phyloP scores from a whole-genome alignment of 2,113 vertebrate species.

The Motacilla tschutschensis region DNA sequence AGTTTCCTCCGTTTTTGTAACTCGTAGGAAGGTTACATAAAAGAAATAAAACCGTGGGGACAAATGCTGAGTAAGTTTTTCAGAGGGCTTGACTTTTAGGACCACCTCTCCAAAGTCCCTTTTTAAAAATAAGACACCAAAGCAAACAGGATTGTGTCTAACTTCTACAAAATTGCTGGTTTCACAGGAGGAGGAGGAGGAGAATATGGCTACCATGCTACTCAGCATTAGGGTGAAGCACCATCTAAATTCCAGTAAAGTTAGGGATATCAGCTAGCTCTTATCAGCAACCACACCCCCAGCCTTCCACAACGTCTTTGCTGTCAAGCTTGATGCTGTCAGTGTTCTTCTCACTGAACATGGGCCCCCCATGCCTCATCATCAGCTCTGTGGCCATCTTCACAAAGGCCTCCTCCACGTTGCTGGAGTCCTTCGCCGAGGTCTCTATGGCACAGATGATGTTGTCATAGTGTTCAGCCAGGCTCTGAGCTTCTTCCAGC shows the following conservation, averaged over 20 bases:
- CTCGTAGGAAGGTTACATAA: not conserved
- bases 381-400: conserved; percentile 86
- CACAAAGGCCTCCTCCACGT: conserved; percentile 86
- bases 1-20: not conserved
- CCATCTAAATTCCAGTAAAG: conserved; percentile 56
- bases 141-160: conserved; percentile 59
- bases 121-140: conserved; percentile 51
- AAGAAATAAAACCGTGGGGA: conserved; percentile 4
- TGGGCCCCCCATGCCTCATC: conserved; percentile 82
- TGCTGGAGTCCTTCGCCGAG: conserved; percentile 86
- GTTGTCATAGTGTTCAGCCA: conserved; percentile 81
- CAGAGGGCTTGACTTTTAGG: conserved; percentile 1
- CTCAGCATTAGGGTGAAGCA: conserved; percentile 54
- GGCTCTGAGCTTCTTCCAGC: conserved; percentile 77
- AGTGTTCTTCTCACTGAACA: conserved; percentile 81
- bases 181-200: conserved; percentile 50
- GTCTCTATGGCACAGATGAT: conserved; percentile 85
- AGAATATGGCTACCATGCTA: conserved; percentile 55
- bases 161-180: conserved; percentile 60
- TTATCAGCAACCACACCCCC: conserved; percentile 85
- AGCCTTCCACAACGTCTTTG: conserved; percentile 79
- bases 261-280: conserved; percentile 9
- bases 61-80: not conserved
- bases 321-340: conserved; percentile 87
- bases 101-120: conserved; percentile 29